These are phyloP conservation scores for Enteromius afrohamiltoni DNA, from an alignment of 2,797 vertebrate genomes.

Conservation along the genomic window DNA sequence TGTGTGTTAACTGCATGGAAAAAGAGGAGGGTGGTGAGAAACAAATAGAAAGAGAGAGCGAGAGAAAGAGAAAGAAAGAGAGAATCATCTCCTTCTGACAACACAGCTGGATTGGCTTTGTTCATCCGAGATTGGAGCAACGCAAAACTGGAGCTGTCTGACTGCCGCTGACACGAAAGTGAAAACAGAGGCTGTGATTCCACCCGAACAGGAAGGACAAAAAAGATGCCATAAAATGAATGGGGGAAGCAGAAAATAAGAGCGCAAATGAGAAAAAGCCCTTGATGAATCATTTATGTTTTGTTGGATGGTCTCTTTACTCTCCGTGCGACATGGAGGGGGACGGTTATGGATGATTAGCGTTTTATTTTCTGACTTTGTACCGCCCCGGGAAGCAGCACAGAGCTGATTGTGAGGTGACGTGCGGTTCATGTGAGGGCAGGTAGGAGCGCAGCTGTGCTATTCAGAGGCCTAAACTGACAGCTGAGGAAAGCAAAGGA, in stretches of 20 bases:
- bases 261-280: slow-evolving; percentile 40
- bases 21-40: slow-evolving; percentile 39
- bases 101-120: slow-evolving; percentile 72
- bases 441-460: slow-evolving; percentile 43
- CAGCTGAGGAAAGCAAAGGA: slow-evolving; percentile 13
- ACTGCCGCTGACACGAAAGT: slow-evolving; percentile 42
- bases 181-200: slow-evolving; percentile 51
- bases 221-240: slow-evolving; percentile 51
- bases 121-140: slow-evolving; percentile 48
- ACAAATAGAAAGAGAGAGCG: slow-evolving; percentile 29
- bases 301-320: slow-evolving; percentile 49
- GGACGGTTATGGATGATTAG: slow-evolving; percentile 46
- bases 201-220: slow-evolving; percentile 47
- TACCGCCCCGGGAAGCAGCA: slow-evolving; percentile 38
- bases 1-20: slow-evolving; percentile 59
- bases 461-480: slow-evolving; percentile 30
- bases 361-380: slow-evolving; percentile 45
- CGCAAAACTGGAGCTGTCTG: slow-evolving; percentile 50
- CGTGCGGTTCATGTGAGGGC: slow-evolving; percentile 23
- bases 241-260: slow-evolving; percentile 17
- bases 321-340: slow-evolving; percentile 29
- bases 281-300: slow-evolving; percentile 61
- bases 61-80: slow-evolving; percentile 39
- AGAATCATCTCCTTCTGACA: slow-evolving; percentile 68
- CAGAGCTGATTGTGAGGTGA: slow-evolving; percentile 38